Conservation (phyloP, 2,113 vertebrate genomes). For the Jacana jacana region DNA sequence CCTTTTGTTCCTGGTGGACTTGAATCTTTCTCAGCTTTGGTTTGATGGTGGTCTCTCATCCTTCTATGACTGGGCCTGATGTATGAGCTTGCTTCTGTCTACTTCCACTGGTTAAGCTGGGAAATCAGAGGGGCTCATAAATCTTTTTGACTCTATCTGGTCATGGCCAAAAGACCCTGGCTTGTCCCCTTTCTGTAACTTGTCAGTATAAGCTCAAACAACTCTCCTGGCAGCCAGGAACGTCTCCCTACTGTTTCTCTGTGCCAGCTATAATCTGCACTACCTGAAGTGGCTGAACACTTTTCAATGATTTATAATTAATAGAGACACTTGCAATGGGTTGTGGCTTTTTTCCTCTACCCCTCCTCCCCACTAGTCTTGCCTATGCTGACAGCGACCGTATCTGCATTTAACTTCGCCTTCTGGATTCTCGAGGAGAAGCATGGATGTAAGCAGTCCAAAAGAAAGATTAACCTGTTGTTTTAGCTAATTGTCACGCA, state of each 20-base stretch:
- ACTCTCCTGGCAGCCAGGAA: neutral
- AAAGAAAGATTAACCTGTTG: neutral
- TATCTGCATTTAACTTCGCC: slow-evolving; percentile 4
- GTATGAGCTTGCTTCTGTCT: neutral
- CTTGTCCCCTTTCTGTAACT: neutral
- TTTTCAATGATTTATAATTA: slow-evolving; percentile 2
- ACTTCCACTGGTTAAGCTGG: neutral
- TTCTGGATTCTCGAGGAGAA: slow-evolving; percentile 14
- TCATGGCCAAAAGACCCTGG: neutral
- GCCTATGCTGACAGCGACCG: neutral
- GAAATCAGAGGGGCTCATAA: neutral
- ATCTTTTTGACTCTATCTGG: neutral
- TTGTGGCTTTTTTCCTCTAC: no score
- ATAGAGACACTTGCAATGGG: neutral
- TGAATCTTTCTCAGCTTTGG: neutral
- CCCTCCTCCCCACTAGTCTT: neutral
- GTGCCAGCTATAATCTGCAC: neutral
- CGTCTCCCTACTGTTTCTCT: neutral
- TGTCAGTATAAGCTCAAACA: neutral
- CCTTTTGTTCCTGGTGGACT: neutral
- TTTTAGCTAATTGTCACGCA: slow-evolving; percentile 20
- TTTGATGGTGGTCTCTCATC: neutral
- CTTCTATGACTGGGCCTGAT: neutral
- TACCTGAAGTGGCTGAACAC: neutral
- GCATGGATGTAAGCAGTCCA: neutral